These are phyloP conservation scores for Blastobasis adustella DNA, from an alignment of 2,888 invertebrate genomes.

Conservation along the genomic window DNA sequence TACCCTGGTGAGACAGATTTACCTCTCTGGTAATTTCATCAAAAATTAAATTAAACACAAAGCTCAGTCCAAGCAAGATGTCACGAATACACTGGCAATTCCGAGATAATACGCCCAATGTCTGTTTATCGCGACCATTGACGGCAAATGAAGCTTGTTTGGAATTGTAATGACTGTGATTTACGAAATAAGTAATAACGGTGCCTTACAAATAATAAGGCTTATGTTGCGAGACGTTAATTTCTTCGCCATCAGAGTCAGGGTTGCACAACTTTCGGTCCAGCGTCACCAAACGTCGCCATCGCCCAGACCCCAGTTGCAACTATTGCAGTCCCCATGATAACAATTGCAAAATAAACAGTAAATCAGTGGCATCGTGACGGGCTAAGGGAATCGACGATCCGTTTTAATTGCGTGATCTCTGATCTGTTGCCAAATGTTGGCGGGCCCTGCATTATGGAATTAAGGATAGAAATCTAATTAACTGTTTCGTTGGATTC, in stretches of 20 bases:
- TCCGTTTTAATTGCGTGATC: conserved; percentile 63
- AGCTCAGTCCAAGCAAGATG: too few relatives aligned
- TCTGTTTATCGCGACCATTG: conserved; percentile 22
- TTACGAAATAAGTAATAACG: conserved; percentile 54
- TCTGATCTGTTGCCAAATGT: conserved; percentile 61
- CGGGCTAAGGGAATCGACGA: conserved; percentile 49
- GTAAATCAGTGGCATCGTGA: conserved; percentile 62
- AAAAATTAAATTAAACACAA: too few relatives aligned
- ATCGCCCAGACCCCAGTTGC: too few relatives aligned
- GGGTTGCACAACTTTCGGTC: conserved; percentile 39
- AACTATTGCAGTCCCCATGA: conserved; percentile 20
- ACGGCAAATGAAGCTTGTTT: conserved; percentile 47
- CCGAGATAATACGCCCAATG: conserved; percentile 10
- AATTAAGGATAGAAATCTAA: too few relatives aligned
- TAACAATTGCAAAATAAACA: conserved; percentile 43
- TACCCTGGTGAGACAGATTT: too few relatives aligned
- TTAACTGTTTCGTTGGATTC: too few relatives aligned
- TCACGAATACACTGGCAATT: neutral
- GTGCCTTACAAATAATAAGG: conserved; percentile 59
- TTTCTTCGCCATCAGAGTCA: conserved; percentile 45
- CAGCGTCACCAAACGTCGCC: conserved; percentile 51
- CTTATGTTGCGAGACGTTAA: conserved; percentile 48
- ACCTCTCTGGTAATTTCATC: too few relatives aligned
- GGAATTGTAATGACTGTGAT: conserved; percentile 43
- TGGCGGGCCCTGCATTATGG: conserved; percentile 31